Conservation (phyloP, 2,113 vertebrate species). For the Grallaria varia region DNA sequence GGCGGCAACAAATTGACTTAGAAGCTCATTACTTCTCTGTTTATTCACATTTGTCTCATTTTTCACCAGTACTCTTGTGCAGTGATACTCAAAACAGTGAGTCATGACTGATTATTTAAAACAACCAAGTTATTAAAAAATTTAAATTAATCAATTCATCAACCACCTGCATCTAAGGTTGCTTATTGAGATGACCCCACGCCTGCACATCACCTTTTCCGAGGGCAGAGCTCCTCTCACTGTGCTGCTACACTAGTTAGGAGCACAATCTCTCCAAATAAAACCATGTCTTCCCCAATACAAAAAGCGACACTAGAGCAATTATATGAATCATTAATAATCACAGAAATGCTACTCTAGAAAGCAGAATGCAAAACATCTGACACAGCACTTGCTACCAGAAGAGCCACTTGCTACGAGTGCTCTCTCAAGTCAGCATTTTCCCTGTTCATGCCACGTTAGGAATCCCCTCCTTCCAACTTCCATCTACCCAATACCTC, state of each 20-base stretch:
- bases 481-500: background rate
- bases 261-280: background rate
- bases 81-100: background rate
- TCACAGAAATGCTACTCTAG: background rate
- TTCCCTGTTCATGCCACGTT: accelerated
- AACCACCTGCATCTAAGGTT: background rate
- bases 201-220: background rate
- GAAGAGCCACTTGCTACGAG: background rate
- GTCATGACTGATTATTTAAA: background rate
- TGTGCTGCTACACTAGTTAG: background rate
- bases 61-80: background rate
- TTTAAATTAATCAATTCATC: background rate
- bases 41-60: background rate
- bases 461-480: background rate
- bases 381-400: background rate
- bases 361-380: background rate
- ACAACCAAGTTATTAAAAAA: background rate
- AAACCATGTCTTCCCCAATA: background rate
- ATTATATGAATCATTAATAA: background rate
- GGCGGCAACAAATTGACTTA: background rate
- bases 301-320: background rate
- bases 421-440: background rate
- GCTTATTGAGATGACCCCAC: background rate
- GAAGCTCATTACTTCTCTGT: background rate
- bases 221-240: background rate